These are phyloP conservation scores for Drosophila testacea DNA, from an alignment of 2,888 invertebrate species.

Conservation along the genomic window DNA sequence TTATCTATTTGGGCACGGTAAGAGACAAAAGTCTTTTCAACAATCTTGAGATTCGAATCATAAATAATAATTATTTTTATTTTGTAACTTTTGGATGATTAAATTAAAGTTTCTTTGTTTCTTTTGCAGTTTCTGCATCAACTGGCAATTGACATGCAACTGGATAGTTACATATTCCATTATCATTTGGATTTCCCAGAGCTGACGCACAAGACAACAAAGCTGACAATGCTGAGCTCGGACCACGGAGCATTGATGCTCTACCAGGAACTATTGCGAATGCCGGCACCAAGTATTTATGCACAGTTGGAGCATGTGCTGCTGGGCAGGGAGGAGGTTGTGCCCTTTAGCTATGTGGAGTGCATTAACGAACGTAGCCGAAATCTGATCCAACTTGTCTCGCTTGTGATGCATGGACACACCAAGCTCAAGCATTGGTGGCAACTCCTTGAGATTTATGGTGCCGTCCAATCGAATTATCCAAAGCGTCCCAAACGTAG, in stretches of 20 bases:
- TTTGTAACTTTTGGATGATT: no score
- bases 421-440: constrained; percentile 83
- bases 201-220: constrained; percentile 83
- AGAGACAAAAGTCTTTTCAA: constrained; percentile 6
- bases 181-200: constrained; percentile 95
- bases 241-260: constrained; percentile 87
- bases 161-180: constrained; percentile 90
- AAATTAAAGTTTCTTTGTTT: no score
- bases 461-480: constrained; percentile 74
- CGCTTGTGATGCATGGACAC: constrained; percentile 81
- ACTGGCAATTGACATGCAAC: constrained; percentile 90
- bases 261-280: constrained; percentile 86
- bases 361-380: constrained; percentile 90
- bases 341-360: constrained; percentile 90
- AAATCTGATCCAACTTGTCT: constrained; percentile 88
- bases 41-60: no score
- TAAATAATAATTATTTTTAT: no score
- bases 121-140: constrained; percentile 88
- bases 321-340: constrained; percentile 85
- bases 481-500: constrained; percentile 75
- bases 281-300: constrained; percentile 88
- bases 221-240: constrained; percentile 83
- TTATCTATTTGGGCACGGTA: constrained; percentile 88
- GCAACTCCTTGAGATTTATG: constrained; percentile 78
- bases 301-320: constrained; percentile 89